Evolutionary conservation across 2,888 invertebrate species (phyloP), one percentile per base, ranked within the genome.

Genomic region (Gisinianus flammeolus): DNA sequence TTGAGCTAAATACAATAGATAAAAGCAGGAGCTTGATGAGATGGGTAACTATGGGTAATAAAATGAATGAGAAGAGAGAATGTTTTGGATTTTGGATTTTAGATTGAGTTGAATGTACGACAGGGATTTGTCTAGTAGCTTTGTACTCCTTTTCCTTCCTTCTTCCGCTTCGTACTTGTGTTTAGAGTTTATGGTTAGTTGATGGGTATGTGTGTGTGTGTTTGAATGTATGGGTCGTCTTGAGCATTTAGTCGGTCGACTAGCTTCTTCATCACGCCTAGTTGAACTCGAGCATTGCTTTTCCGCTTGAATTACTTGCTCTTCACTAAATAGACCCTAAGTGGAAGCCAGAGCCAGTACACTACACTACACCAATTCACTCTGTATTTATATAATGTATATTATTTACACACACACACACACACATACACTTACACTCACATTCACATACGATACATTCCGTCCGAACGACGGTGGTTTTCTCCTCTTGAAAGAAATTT

Each of bases 271-370:
- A 22, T 67, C 30, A 4, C 67, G 67, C 67, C 67, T 33, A 67
- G 67, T 33, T 67, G 67, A 67, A 30, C 67, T 19, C 33, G 8
- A 67, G 67, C 67, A 33, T 35, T 67, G 33, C 67, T n/a, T 35
- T 67, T 67, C 31, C 28, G 33, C 33, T 31, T 67, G 22, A 67
- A 67, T 67, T 67, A 67, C 62, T 62, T 12, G 26, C 62, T 62
- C 28, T 16, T 62, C 24, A 26, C 62, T 62, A 62, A 62, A 26
- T 26, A 62, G 16, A 62, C 54, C n/a, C 19, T 12, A n/a, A 54
- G 54, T n/a, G 54, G 19, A n/a, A 54, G 54, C 16, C 4, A 54
- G 44, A 44, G 44, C 6, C 6, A 44, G 44, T n/a, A n/a, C 44
- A 16, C 19, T n/a, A 44, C 2, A 44, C 44, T 44, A 35, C 12